Evolutionary conservation across 1,140 invertebrate genomes (phyloP), one percentile per base, ranked within the genome.

Genomic region (Drosophila sproati): DNA sequence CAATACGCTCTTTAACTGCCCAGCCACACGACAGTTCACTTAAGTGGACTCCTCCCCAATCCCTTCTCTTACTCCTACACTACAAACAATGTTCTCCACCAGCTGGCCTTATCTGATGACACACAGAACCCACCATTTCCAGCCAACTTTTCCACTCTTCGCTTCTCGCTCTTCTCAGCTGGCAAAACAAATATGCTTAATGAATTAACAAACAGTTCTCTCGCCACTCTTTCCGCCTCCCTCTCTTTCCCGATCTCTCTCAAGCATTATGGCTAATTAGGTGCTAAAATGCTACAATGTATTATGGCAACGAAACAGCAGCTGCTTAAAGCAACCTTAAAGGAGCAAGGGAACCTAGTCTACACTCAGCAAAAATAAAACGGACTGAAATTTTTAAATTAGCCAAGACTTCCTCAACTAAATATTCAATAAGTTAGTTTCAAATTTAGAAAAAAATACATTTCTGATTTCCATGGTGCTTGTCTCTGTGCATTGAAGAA

Each of bases 161-260:
- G 35, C 28, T 57, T 43, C 7, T 29, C 45, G 4, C 5, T 12
- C n/a, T 10, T 45, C 47, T n/a, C 32, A 0, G 29, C 43, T 48
- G 32, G 32, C 32, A 32, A 57, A 72, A 59, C 55, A 73, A 73
- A 73, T 69, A 68, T 78, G 78, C 80, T 77, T 81, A 85, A 86
- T 77, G 60, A 74, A 85, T 81, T 74, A 35, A 60, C 63, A 77
- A 77, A 74, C 75, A 77, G 39, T 61, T 50, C 29, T 5, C 20
- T 20, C 20, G 20, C 20, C 20, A 1, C 20, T 20, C 20, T 20
- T 20, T 20, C 20, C 20, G 20, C 20, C 20, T 20, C 20, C 20
- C 20, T 20, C 29, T 39, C 39, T 2, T 12, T 50, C 1, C 20
- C 20, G 20, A 20, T 6, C 45, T 35, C 47, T 29, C 12, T 29